These are phyloP conservation scores for Cryptoprocta ferox DNA, from an alignment of 2,797 vertebrate species.

Conservation along the genomic window DNA sequence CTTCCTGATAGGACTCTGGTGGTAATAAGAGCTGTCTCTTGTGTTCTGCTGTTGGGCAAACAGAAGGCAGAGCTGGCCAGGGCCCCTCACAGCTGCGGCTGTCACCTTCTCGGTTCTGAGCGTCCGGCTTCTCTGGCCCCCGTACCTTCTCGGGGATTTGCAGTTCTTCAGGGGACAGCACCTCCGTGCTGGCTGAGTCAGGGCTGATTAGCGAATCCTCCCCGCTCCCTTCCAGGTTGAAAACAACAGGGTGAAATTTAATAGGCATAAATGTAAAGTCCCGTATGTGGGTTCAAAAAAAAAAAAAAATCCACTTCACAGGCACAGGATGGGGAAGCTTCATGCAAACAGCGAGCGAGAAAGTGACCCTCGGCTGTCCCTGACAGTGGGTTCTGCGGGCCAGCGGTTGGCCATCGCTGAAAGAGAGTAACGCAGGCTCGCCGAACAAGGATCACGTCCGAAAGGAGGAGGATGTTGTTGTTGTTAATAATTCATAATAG, in stretches of 20 bases:
- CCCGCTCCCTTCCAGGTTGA: background rate
- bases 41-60: background rate
- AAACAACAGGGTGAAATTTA: conserved; percentile 73
- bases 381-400: background rate
- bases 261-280: conserved; percentile 70
- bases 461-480: background rate
- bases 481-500: conserved; percentile 42
- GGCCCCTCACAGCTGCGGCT: background rate
- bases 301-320: background rate
- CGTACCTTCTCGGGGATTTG: background rate
- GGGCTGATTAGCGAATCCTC: conserved; percentile 49
- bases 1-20: background rate
- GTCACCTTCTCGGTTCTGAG: background rate
- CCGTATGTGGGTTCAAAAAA: background rate
- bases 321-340: conserved; percentile 40
- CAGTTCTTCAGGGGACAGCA: background rate
- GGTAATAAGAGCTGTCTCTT: conserved; percentile 36
- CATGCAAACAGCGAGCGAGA: background rate
- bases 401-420: background rate
- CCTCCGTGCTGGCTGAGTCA: background rate
- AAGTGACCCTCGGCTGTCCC: background rate
- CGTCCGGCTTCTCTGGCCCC: background rate
- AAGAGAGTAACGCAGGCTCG: rapidly evolving
- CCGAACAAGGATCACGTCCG: background rate
- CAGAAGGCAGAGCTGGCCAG: background rate